Conservation (phyloP, 37 sponge, comb jelly and placozoan species). For the Aplysina aerophoba region DNA sequence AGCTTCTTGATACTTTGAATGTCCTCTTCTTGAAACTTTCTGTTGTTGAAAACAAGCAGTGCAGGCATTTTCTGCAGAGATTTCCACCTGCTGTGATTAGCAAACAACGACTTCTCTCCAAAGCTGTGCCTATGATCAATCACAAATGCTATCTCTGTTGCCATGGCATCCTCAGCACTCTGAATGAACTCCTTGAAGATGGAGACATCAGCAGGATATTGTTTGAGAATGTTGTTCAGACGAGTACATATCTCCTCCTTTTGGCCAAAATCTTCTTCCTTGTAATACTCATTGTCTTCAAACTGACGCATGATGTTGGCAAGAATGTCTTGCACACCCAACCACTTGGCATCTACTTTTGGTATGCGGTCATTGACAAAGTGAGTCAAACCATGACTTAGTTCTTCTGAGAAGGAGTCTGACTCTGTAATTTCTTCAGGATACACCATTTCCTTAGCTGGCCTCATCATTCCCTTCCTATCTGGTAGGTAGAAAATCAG, state of each 20-base stretch:
- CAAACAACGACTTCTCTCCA: constrained; percentile 44
- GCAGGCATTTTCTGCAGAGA: constrained; percentile 58
- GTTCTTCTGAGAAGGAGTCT: not conserved
- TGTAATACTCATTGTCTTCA: constrained; percentile 44
- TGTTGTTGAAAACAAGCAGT: constrained; percentile 75
- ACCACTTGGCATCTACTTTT: constrained; percentile 10
- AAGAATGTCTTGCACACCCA: constrained; percentile 50
- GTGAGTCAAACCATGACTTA: constrained; percentile 2
- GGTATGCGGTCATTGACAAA: constrained; percentile 46
- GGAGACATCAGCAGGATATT: constrained; percentile 66
- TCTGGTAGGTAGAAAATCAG: constrained; percentile 38
- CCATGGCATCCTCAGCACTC: constrained; percentile 84
- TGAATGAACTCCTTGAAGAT: constrained; percentile 87
- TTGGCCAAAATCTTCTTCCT: constrained; percentile 76
- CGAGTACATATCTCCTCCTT: constrained; percentile 71
- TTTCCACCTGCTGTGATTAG: constrained; percentile 45
- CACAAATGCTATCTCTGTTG: constrained; percentile 72
- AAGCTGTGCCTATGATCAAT: constrained; percentile 49
- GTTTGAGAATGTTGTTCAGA: constrained; percentile 62
- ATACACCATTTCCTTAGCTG: constrained; percentile 35
- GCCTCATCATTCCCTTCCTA: constrained; percentile 50
- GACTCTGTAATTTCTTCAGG: not conserved
- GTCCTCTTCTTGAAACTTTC: constrained; percentile 69
- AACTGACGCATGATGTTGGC: constrained; percentile 47
- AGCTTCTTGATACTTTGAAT: constrained; percentile 70